These are phyloP conservation scores for Chymomyza fuscimana DNA, from an alignment of 2,888 invertebrate species.

Conservation along the genomic window DNA sequence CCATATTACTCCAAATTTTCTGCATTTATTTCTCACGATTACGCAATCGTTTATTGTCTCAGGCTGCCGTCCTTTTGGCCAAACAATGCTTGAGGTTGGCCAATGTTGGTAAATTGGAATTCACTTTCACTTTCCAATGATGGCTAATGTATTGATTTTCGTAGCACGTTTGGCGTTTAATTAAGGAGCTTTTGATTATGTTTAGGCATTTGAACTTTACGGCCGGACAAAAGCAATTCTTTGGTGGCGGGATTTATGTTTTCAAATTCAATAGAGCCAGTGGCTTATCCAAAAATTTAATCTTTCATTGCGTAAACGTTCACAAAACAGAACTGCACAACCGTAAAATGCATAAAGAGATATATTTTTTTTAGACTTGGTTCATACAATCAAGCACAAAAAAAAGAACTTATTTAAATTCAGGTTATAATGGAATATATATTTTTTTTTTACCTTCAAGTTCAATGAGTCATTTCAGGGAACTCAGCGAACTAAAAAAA, in stretches of 20 bases:
- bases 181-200: conserved; percentile 35
- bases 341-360: conserved; percentile 27
- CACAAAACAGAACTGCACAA: neutral
- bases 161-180: conserved; percentile 34
- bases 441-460: neutral
- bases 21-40: conserved; percentile 17
- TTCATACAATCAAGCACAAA: conserved; percentile 3
- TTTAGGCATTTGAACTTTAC: conserved; percentile 29
- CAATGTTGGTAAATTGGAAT: conserved; percentile 12
- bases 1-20: conserved; percentile 18
- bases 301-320: neutral
- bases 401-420: conserved; percentile 23
- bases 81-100: conserved; percentile 7
- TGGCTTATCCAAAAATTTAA: neutral
- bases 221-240: too few relatives aligned
- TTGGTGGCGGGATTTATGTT: too few relatives aligned
- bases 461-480: neutral
- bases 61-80: conserved; percentile 35
- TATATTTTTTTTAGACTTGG: neutral
- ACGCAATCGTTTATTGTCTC: conserved; percentile 18
- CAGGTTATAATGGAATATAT: conserved; percentile 15
- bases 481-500: neutral
- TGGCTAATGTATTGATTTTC: conserved; percentile 17
- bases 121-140: conserved; percentile 63
- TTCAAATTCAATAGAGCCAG: too few relatives aligned